phyloP scores from a whole-genome alignment of 1,140 invertebrate genomes.

The Magallana ariakensis region DNA sequence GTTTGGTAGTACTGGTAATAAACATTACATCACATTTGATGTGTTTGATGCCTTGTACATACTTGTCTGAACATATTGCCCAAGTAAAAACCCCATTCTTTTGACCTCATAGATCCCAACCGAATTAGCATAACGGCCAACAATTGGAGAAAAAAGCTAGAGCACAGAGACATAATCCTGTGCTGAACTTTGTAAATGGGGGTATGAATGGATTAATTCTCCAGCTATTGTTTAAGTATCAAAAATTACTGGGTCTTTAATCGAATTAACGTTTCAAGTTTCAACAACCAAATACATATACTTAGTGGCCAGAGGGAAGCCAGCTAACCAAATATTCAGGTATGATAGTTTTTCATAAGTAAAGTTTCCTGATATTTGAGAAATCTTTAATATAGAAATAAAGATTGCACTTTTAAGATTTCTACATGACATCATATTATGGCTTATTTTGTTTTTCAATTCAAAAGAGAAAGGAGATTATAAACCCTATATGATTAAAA shows the following conservation, averaged over 20 bases:
- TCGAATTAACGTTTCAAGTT: constrained; percentile 29
- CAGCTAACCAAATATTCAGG: background rate
- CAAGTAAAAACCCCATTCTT: background rate
- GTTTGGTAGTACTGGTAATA: no score
- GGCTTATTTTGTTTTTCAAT: no score
- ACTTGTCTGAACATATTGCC: background rate
- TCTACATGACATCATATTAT: no score
- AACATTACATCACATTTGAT: background rate
- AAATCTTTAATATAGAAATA: no score
- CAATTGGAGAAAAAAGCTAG: background rate
- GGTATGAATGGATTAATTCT: background rate
- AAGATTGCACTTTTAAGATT: no score
- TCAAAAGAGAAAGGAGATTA: no score
- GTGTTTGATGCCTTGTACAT: background rate
- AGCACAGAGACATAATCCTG: background rate
- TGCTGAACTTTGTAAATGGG: background rate
- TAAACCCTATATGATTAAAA: no score
- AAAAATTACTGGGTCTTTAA: constrained; percentile 34
- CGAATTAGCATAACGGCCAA: constrained; percentile 6
- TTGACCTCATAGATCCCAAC: background rate
- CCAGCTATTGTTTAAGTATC: background rate
- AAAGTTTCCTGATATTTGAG: background rate
- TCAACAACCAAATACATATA: background rate
- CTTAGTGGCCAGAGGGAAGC: background rate
- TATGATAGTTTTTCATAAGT: no score